phyloP scores from a whole-genome alignment of 2,888 invertebrate genomes.

The Cheilosia soror region DNA sequence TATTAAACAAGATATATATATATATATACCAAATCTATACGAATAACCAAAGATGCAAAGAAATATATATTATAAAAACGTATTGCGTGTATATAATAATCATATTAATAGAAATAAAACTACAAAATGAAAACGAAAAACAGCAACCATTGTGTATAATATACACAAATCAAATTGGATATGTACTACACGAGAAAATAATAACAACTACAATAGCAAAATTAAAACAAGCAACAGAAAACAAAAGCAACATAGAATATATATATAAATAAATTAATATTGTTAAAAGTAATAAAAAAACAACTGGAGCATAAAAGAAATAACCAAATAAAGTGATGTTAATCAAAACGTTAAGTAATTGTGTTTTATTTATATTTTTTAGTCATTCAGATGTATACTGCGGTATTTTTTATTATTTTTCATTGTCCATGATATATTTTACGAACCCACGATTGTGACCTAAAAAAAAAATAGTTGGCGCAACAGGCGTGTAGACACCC shows the following conservation, averaged over 20 bases:
- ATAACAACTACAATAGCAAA: slow-evolving; percentile 42
- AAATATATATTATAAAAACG: slow-evolving; percentile 34
- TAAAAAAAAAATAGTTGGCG: no score
- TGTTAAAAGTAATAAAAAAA: slow-evolving; percentile 62
- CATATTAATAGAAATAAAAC: slow-evolving; percentile 48
- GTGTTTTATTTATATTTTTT: slow-evolving; percentile 15
- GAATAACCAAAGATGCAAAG: slow-evolving; percentile 45
- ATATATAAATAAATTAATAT: slow-evolving; percentile 47
- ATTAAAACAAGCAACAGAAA: slow-evolving; percentile 30
- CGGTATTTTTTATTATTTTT: no score
- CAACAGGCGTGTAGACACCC: no score
- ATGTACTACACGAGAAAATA: slow-evolving; percentile 26
- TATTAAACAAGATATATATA: slow-evolving; percentile 28
- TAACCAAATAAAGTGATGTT: slow-evolving; percentile 75
- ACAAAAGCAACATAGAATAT: slow-evolving; percentile 17
- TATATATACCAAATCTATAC: slow-evolving; percentile 42
- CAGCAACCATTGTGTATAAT: slow-evolving; percentile 38
- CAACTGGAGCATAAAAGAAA: slow-evolving; percentile 65
- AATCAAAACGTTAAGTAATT: slow-evolving; percentile 63
- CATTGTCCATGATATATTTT: no score
- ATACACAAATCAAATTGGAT: slow-evolving; percentile 11
- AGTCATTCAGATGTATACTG: background rate
- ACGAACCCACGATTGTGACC: no score
- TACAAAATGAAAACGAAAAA: slow-evolving; percentile 30
- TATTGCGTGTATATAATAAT: slow-evolving; percentile 70